A percentile compares a stretch with the other conserved stretches of the same genome.
Evolutionary conservation across 2,113 vertebrate genomes (phyloP).

Genomic region (Nesogale talazaci): DNA sequence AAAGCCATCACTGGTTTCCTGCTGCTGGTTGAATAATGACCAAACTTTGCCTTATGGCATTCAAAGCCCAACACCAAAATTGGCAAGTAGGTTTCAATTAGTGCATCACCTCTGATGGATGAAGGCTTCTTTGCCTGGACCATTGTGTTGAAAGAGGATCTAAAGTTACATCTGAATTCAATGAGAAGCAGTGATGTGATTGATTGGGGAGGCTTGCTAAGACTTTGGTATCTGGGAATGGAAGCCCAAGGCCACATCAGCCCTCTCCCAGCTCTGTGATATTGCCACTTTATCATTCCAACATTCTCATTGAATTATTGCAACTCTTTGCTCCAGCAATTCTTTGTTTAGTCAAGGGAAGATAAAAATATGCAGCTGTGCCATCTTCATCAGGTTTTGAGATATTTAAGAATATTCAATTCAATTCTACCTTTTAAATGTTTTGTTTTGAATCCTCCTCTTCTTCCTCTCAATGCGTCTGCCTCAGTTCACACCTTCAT

Average conservation of each 20-base stretch:
- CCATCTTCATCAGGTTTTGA: neutral
- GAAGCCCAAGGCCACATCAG: neutral
- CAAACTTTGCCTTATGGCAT: neutral
- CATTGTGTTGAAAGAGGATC: conserved; percentile 50
- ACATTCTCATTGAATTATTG: neutral
- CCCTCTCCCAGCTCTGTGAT: neutral
- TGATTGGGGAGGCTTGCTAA: conserved; percentile 32
- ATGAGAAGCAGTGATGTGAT: conserved; percentile 32
- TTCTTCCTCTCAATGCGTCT: neutral
- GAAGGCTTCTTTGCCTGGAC: conserved; percentile 7
- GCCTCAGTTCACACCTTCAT: neutral
- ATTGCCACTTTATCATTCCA: neutral
- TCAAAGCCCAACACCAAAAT: neutral
- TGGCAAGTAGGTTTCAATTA: conserved; percentile 62
- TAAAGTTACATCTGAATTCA: conserved; percentile 68
- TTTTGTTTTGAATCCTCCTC: neutral
- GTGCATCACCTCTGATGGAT: conserved; percentile 8
- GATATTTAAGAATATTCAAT: neutral
- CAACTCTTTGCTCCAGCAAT: neutral
- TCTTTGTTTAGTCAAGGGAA: neutral
- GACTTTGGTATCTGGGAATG: neutral
- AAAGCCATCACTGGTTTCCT: conserved; percentile 1
- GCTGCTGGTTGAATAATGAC: conserved; percentile 27
- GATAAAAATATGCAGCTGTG: neutral
- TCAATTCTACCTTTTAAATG: neutral